Evolutionary conservation across 2,797 vertebrate genomes (phyloP), one percentile per base, ranked within the genome.

Genomic region (Sylvilagus floridanus): DNA sequence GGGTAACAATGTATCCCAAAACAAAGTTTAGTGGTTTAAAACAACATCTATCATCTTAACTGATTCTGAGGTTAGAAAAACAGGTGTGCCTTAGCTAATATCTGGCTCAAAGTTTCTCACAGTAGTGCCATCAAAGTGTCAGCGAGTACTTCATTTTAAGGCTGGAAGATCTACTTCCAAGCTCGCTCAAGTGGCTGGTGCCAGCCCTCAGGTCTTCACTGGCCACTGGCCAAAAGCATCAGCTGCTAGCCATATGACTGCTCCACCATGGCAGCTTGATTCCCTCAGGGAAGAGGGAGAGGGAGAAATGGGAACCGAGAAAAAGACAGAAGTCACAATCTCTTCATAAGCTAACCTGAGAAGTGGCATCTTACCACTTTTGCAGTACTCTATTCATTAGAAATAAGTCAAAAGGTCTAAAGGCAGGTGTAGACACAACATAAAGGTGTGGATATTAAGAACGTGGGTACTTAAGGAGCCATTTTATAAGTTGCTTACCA

Each of bases 61-160:
- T 84, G 35, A 3, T 57, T 84, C 72, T 90, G 9, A 84, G 24
- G 22, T 95, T 68, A 92, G 42, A 96, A 88, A 87, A 42, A 66
- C 71, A 89, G 47, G 13, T 5, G 28, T 87, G 42, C 50, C 21
- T 60, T 63, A 77, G 42, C 69, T 76, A 30, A 19, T 5, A 57
- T 12, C 6, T 62, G 14, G 42, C 32, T 72, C 66, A 92, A 57
- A 30, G 22, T 62, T 93, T 92, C 79, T 63, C 16, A 57, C 26
- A 7, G 60, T 42, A 7, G 35, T 78, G 13, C 10, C 73, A 11
- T n/a, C 11, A 84, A 87, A 28, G 42, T 37, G 28, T 47, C 63
- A 82, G 47, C 30, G 5, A 11, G 24, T 14, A 26, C 37, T 37
- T 5, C 19, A 54, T 79, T 76, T 79, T 7, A 72, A 69, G 19